phyloP scores from a whole-genome alignment of 2,888 invertebrate genomes.

The Trachelus tabidus region DNA sequence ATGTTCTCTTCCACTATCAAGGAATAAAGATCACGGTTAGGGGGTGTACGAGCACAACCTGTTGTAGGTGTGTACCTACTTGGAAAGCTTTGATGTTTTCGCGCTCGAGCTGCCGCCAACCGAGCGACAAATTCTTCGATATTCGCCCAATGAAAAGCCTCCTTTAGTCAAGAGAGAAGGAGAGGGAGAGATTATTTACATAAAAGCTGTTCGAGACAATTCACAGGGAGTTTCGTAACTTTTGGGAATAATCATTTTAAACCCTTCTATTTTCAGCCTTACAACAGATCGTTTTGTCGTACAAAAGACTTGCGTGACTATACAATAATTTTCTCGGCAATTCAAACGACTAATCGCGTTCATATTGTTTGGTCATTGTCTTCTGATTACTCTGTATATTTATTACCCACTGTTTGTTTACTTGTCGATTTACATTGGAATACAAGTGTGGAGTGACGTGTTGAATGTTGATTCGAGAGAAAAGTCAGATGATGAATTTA shows the following conservation, averaged over 20 bases:
- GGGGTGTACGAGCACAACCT: background rate
- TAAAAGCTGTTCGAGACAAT: background rate
- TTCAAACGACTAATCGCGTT: background rate
- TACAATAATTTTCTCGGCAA: background rate
- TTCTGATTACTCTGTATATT: background rate
- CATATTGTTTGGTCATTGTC: background rate
- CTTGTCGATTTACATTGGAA: background rate
- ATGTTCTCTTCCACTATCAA: background rate
- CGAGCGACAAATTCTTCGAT: constrained; percentile 65
- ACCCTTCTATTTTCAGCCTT: background rate
- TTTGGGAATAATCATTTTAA: background rate
- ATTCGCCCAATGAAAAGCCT: constrained; percentile 62
- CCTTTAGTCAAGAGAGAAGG: constrained; percentile 1
- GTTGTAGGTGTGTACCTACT: background rate
- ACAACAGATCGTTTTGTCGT: background rate
- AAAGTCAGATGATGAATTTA: background rate
- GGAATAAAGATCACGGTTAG: background rate
- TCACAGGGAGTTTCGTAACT: background rate
- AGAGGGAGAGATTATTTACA: background rate
- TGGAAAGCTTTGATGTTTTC: constrained; percentile 59
- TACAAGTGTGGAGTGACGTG: background rate
- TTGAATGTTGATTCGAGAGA: background rate
- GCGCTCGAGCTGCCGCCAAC: constrained; percentile 53
- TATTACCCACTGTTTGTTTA: background rate
- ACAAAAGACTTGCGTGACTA: background rate